Base-by-base conservation (phyloP, 1,140 invertebrate species). In the Coptotermes formosanus region DNA sequence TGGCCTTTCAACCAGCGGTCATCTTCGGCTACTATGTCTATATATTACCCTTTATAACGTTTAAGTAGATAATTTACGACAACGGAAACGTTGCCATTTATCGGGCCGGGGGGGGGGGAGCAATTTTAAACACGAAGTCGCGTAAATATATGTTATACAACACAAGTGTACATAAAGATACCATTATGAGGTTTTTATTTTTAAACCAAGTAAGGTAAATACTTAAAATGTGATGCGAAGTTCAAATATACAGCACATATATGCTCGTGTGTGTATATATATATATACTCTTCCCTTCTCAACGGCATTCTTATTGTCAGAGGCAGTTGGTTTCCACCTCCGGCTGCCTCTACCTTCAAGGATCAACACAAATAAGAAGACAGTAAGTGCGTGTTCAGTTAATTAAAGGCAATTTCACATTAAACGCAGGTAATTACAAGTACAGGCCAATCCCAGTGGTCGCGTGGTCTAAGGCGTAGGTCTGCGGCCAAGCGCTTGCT, bases 41-140 rank as follows among this genome's bases (percentile, higher is more conserved):
- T 75, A 75, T 75, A 30, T 30, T 75, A 11, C 30, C 25, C 6
- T 30, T 30, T 75, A 30, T 3, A 75, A 75, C 8, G 3, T 75
- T 75, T 75, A 75, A 75, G 64, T 75, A 75, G 64, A 75, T 75
- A 75, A 75, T 75, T 75, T 75, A 30, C 64, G 64, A n/a, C 59
- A 16, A 48, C 48, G 16, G 52, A 55, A 55, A 21, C 19, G 14
- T 19, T 55, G 19, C 52, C 19, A 55, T 21, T 16, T 55, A 55
- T 16, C 14, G 52, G 19, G 38, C 2, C 38, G 55, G 21, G 55
- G 14, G 55, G 21, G 14, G 55, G 55, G 55, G 64, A 14, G 64
- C 9, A 75, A 8, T 30, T 75, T 75, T 75, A 75, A 75, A 12
- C 64, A 11, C n/a, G 25, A 75, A 75, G n/a, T 30, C 19, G n/a